Evolutionary conservation across 2,888 invertebrate species (phyloP), one percentile per base, ranked within the genome.

Genomic region (Agrotis exclamationis): DNA sequence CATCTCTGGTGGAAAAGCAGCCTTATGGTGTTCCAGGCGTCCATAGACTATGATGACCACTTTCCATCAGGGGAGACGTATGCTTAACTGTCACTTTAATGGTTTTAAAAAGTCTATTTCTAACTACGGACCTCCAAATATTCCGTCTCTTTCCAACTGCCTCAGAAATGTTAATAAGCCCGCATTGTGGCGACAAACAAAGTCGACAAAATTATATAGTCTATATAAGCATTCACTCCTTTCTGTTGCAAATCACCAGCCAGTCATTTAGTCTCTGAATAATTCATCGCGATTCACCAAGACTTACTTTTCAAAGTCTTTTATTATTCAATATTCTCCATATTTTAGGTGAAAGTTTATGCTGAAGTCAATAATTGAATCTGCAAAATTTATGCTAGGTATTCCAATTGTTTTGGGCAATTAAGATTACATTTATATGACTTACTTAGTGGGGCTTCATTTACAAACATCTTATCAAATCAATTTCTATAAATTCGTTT

Each of bases 181-280:
- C 66, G 74, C 70, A 79, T 83, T 79, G 76, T 79, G n/a, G 24
- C 20, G 22, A 81, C 73, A 74, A 81, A 83, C 71, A 73, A 69
- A 81, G 54, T 74, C 59, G 24, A 71, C 71, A 74, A 66, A 77
- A 68, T 74, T 53, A 72, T 77, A 68, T 79, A 66, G 50, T 70
- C 70, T 60, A 56, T 72, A 70, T 60, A 74, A 64, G 45, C 65
- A 70, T 54, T 75, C 51, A 77, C 67, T 80, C 82, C 86, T 85
- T 87, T 86, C 81, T 72, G 81, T 85, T 80, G 84, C 80, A 86
- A 87, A 84, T 85, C 87, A 84, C 70, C 72, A 83, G 76, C 73
- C 71, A 76, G 84, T 87, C 85, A 90, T 88, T 85, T 82, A 84
- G 64, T 54, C 76, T 89, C 76, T 89, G 89, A 87, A 90, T 90